phyloP scores from a whole-genome alignment of 2,797 vertebrate genomes.

The Cuculus canorus region DNA sequence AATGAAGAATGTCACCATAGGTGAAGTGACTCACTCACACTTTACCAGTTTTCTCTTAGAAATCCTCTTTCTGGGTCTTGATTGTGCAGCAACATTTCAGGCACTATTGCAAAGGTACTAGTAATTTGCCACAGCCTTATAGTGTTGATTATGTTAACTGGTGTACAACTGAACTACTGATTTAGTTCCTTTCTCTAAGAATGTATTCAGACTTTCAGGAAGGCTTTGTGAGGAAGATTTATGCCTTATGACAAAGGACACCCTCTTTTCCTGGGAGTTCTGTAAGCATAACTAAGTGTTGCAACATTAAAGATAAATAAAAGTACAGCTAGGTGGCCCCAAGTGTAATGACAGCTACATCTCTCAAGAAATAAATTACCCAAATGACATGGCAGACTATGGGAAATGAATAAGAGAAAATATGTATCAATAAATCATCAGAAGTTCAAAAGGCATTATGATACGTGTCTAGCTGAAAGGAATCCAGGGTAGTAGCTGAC shows the following conservation, averaged over 20 bases:
- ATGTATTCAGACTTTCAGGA: not conserved
- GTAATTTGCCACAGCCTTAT: not conserved
- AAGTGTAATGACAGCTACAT: conserved; percentile 39
- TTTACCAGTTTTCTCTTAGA: not conserved
- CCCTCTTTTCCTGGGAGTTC: conserved; percentile 6
- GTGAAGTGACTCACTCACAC: not conserved
- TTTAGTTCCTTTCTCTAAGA: not conserved
- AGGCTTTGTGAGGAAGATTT: conserved; percentile 24
- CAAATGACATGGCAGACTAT: conserved; percentile 29
- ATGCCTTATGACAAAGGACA: conserved; percentile 16
- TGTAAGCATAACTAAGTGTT: conserved; percentile 21
- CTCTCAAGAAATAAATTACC: conserved; percentile 49
- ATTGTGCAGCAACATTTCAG: not conserved
- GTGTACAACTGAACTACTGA: not conserved
- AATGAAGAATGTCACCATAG: not conserved
- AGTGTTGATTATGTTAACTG: not conserved
- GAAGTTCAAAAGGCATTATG: not conserved
- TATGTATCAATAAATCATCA: conserved; percentile 49
- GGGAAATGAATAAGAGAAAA: conserved; percentile 48
- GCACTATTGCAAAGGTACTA: not conserved
- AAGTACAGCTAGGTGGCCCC: conserved; percentile 24
- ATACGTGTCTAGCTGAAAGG: not conserved
- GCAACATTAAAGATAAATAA: conserved; percentile 45
- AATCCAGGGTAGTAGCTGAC: conserved; percentile 24
- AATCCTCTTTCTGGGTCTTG: not conserved